phyloP scores from a whole-genome alignment of 2,113 vertebrate genomes.

The Peromyscus leucopus region DNA sequence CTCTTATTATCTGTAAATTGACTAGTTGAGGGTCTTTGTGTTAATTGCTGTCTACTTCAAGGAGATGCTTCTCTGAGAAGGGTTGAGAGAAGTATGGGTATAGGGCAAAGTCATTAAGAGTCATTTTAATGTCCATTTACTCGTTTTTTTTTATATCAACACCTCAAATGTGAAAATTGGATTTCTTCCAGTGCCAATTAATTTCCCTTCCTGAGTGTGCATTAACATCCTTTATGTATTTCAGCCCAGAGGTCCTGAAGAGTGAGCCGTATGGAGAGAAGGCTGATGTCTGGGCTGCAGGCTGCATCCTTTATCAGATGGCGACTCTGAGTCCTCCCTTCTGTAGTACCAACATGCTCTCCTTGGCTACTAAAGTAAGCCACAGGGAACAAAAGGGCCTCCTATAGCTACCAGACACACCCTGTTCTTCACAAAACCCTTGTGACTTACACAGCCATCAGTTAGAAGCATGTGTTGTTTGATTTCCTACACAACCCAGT shows the following conservation, averaged over 20 bases:
- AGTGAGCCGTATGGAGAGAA: conserved; percentile 94
- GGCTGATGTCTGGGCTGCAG: conserved; percentile 94
- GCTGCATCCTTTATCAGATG: conserved; percentile 96
- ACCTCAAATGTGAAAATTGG: neutral
- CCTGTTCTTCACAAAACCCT: neutral
- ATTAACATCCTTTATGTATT: conserved; percentile 49
- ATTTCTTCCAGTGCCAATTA: neutral
- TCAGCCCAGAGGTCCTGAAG: conserved; percentile 94
- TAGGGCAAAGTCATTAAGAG: neutral
- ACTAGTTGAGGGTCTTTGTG: neutral
- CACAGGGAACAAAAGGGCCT: neutral
- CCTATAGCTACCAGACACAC: neutral
- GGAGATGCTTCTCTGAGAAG: neutral
- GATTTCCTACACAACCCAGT: neutral
- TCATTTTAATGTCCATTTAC: neutral
- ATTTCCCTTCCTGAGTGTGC: neutral
- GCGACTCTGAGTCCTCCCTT: conserved; percentile 92
- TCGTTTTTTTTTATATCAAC: neutral
- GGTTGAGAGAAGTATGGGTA: neutral
- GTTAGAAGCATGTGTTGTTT: neutral
- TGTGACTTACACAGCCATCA: neutral
- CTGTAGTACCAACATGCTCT: conserved; percentile 94
- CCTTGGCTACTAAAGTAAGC: conserved; percentile 91
- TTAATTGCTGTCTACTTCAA: neutral
- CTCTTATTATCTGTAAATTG: neutral